These are phyloP conservation scores for Zaprionus ghesquierei DNA, from an alignment of 1,140 invertebrate genomes.

Conservation along the genomic window DNA sequence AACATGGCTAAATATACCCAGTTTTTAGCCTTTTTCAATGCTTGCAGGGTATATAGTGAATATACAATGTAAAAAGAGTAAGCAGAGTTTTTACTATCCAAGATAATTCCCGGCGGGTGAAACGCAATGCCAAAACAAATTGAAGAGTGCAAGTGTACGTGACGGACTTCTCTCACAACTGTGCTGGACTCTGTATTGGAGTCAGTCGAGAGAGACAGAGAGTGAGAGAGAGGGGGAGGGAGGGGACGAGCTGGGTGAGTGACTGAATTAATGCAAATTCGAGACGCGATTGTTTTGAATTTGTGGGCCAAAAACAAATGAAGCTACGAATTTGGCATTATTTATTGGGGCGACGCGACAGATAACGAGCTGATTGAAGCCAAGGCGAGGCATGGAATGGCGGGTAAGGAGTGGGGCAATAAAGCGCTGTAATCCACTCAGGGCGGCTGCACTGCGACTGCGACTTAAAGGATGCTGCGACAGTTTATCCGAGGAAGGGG, in stretches of 20 bases:
- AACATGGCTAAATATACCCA: too few relatives aligned
- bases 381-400: neutral
- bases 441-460: conserved; percentile 34
- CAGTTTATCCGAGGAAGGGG: conserved; percentile 14
- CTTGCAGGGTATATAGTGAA: too few relatives aligned
- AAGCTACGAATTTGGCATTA: conserved; percentile 43
- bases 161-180: neutral
- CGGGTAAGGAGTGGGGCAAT: conserved; percentile 36
- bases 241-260: neutral
- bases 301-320: conserved; percentile 28
- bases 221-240: neutral
- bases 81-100: neutral
- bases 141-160: conserved; percentile 28
- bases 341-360: conserved; percentile 40
- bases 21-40: too few relatives aligned
- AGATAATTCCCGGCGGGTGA: neutral
- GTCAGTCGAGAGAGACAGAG: neutral
- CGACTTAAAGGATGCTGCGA: conserved; percentile 31
- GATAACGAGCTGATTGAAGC: conserved; percentile 46
- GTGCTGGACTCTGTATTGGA: neutral
- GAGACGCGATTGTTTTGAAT: conserved; percentile 40
- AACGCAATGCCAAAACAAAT: conserved; percentile 5
- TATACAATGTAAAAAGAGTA: too few relatives aligned
- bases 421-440: conserved; percentile 76
- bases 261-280: conserved; percentile 42